These are phyloP conservation scores for Corydoras sp. DNA, from an alignment of 2,113 vertebrate genomes.

Conservation along the genomic window DNA sequence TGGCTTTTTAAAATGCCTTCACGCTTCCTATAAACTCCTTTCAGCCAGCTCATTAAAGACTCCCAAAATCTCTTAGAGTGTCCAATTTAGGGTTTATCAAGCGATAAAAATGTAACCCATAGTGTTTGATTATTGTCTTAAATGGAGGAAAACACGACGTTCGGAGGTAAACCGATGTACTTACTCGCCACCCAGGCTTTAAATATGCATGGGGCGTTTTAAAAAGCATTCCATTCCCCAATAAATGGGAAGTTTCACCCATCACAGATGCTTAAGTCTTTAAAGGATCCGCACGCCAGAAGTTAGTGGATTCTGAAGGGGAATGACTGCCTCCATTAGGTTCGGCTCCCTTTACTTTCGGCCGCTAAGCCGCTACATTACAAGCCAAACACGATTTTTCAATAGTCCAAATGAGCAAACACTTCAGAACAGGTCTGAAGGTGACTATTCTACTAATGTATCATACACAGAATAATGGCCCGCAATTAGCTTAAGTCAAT, in stretches of 20 bases:
- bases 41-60: constrained; percentile 18
- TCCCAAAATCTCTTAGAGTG: neutral
- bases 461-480: constrained; percentile 60
- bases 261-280: constrained; percentile 7
- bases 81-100: too few species aligned
- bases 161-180: too few species aligned
- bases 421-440: constrained; percentile 45
- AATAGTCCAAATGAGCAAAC: constrained; percentile 30
- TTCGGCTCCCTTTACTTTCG: neutral
- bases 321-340: neutral
- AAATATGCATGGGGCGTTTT: too few species aligned
- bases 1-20: constrained; percentile 55
- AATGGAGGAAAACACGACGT: too few species aligned
- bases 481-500: constrained; percentile 63
- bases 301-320: constrained; percentile 6
- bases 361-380: constrained; percentile 23
- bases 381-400: constrained; percentile 19
- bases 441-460: constrained; percentile 51
- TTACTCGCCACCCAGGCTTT: too few species aligned
- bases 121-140: too few species aligned
- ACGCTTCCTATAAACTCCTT: constrained; percentile 54
- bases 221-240: too few species aligned
- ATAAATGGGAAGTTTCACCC: neutral
- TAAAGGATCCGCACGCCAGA: constrained; percentile 7
- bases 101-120: too few species aligned